Evolutionary conservation across 2,888 invertebrate genomes (phyloP), one percentile per base, ranked within the genome.

Genomic region (Sepiola atlantica): DNA sequence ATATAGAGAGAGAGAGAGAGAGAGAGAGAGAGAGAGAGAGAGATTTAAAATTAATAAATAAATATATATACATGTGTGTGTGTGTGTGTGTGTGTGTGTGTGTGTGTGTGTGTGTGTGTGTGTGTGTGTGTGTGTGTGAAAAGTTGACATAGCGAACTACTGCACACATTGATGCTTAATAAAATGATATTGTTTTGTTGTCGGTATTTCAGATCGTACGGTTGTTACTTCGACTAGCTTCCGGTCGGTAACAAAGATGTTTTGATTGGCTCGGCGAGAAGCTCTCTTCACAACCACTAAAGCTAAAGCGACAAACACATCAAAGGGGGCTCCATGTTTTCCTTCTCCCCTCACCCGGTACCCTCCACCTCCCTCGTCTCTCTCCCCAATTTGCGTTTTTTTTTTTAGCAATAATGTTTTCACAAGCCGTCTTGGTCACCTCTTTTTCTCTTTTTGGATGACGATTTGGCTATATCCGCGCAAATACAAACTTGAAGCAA

Each of bases 401-500:
- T 77, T 32, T n/a, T 16, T 14, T 10, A n/a, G 14, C 77, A n/a
- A 2, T 16, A n/a, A 77, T 77, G n/a, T 77, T 77, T 77, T 77
- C n/a, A 77, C 77, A 77, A 77, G 77, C 77, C 77, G 77, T 77
- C 16, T 77, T 28, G 45, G 2, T 8, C 45, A 45, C 45, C 45
- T 8, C 45, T 8, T 45, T 45, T 45, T 4, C 2, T 8, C 8
- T 45, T 8, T 45, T 2, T 2, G 45, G 45, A 10, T 61, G 21
- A 61, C 77, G 77, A n/a, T 77, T 77, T 77, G 14, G n/a, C n/a
- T n/a, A 16, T 32, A n/a, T 77, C n/a, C 77, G n/a, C 77, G 77
- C 77, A 77, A 77, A 77, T 77, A 77, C 77, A 77, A 77, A 77
- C 77, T 77, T 77, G 77, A 77, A n/a, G n/a, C n/a, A 16, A n/a